A percentile compares a stretch with the other conserved stretches of the same genome.
Conservation (phyloP, 2,113 vertebrate species). For the Neolamprologus sp. region DNA sequence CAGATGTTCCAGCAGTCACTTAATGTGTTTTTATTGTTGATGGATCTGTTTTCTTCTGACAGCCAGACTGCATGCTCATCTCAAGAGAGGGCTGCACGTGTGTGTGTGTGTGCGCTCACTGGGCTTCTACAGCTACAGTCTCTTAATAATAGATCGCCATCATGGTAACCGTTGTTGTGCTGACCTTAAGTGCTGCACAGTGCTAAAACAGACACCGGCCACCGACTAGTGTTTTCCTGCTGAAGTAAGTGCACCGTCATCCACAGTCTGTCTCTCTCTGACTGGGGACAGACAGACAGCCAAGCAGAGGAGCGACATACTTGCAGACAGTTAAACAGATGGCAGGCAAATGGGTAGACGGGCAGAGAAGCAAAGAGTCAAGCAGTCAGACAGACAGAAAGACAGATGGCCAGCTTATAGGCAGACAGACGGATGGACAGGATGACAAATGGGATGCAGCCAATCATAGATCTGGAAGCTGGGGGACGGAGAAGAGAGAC, state of each 20-base stretch:
- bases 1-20: constrained; percentile 16
- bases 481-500: background rate
- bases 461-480: constrained; percentile 15
- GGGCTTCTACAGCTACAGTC: constrained; percentile 6
- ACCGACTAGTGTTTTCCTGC: background rate
- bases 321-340: constrained; percentile 54
- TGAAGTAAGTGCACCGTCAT: constrained; percentile 38
- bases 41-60: constrained; percentile 4
- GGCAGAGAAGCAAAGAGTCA: constrained; percentile 40
- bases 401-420: constrained; percentile 43
- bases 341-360: constrained; percentile 40
- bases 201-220: constrained; percentile 12
- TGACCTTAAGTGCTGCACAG: constrained; percentile 47
- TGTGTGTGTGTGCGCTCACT: background rate
- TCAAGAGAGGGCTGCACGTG: background rate
- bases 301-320: constrained; percentile 14
- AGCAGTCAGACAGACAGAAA: constrained; percentile 36
- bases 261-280: background rate
- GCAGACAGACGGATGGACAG: constrained; percentile 42
- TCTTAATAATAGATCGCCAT: constrained; percentile 55
- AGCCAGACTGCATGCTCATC: constrained; percentile 17
- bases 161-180: constrained; percentile 3
- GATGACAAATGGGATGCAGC: constrained; percentile 23
- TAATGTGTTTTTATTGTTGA: constrained; percentile 13
- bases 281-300: background rate